Evolutionary conservation across 2,113 vertebrate genomes (phyloP).

Genomic region (Pygoscelis adeliae): DNA sequence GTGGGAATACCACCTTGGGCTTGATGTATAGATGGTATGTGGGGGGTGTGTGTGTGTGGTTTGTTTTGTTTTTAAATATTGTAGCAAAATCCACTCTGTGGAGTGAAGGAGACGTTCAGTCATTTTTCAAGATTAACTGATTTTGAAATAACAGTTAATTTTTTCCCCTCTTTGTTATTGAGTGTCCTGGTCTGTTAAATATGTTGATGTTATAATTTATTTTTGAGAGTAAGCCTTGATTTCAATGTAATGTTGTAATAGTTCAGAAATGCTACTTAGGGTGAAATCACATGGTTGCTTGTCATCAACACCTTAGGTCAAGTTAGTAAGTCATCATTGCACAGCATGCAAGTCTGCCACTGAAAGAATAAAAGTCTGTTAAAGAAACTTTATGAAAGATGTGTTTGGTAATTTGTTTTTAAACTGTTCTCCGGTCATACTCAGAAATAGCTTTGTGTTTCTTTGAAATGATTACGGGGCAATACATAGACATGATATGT

Average conservation of each 20-base stretch:
- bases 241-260: neutral
- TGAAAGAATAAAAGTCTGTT: neutral
- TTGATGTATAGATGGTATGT: neutral
- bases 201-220: rapidly evolving
- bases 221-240: neutral
- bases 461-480: neutral
- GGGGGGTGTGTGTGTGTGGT: neutral
- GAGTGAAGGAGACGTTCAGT: neutral
- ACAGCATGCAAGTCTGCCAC: neutral
- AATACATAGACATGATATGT: rapidly evolving
- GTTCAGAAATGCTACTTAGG: neutral
- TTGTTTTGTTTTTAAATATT: neutral
- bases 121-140: neutral
- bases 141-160: neutral
- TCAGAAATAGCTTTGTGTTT: neutral
- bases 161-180: neutral
- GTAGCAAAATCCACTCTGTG: neutral
- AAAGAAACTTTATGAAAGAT: neutral
- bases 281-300: neutral
- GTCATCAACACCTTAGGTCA: neutral
- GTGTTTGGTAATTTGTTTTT: neutral
- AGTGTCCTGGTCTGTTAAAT: neutral
- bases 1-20: neutral
- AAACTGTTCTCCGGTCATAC: neutral
- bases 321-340: neutral